phyloP scores from a whole-genome alignment of 1,140 invertebrate species.

The Luehdorfia chinensis region DNA sequence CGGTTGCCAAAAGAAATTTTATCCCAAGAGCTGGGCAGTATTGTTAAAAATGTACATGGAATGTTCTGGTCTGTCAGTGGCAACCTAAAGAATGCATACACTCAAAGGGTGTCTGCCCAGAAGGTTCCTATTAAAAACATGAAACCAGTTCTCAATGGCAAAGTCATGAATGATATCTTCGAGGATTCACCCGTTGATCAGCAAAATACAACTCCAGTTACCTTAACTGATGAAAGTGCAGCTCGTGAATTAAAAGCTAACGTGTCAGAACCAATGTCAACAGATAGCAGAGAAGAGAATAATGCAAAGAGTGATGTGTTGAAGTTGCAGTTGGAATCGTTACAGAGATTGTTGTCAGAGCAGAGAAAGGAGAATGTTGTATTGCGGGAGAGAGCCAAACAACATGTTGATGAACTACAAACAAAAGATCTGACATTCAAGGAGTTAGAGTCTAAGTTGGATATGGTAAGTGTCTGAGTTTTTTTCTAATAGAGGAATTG shows the following conservation, averaged over 20 bases:
- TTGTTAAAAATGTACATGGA: slow-evolving; percentile 67
- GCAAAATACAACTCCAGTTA: neutral
- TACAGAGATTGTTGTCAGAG: slow-evolving; percentile 54
- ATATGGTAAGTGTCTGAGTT: slow-evolving; percentile 63
- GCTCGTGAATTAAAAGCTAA: slow-evolving; percentile 11
- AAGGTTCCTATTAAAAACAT: slow-evolving; percentile 38
- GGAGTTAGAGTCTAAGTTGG: slow-evolving; percentile 61
- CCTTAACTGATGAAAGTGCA: too few relatives aligned
- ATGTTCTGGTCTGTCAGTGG: slow-evolving; percentile 66
- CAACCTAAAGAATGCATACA: slow-evolving; percentile 63
- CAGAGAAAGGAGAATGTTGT: slow-evolving; percentile 53
- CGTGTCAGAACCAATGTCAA: slow-evolving; percentile 13
- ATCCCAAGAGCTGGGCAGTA: slow-evolving; percentile 61
- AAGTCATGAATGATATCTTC: slow-evolving; percentile 65
- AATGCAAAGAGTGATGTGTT: slow-evolving; percentile 43
- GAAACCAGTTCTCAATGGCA: slow-evolving; percentile 48
- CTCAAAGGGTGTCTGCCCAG: slow-evolving; percentile 35
- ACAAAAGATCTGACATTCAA: slow-evolving; percentile 63
- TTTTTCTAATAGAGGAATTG: slow-evolving; percentile 9
- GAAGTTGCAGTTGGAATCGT: slow-evolving; percentile 54
- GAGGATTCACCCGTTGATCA: slow-evolving; percentile 42
- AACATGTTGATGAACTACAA: slow-evolving; percentile 51
- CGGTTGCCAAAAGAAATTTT: slow-evolving; percentile 59
- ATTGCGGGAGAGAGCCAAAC: slow-evolving; percentile 49
- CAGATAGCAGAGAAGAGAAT: slow-evolving; percentile 3